Conservation (phyloP, 1,140 invertebrate genomes). For the Apis laboriosa region DNA sequence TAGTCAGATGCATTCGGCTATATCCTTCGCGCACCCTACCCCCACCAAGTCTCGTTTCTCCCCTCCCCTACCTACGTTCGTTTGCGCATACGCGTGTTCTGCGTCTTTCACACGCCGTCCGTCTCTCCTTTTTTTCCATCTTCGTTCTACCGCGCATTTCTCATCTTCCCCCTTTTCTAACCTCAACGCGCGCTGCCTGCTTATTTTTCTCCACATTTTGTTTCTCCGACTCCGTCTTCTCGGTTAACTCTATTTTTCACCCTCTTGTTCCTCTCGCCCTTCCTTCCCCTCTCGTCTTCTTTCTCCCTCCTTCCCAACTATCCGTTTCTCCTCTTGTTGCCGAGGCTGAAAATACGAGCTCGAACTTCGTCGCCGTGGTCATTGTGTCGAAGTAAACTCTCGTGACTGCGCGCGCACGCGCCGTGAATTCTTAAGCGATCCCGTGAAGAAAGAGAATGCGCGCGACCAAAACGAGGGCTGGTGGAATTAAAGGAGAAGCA, state of each 20-base stretch:
- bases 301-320: background rate
- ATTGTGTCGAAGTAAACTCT: constrained; percentile 50
- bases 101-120: background rate
- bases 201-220: constrained; percentile 21
- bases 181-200: background rate
- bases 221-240: background rate
- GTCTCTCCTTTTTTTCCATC: constrained; percentile 14
- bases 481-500: background rate
- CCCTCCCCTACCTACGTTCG: background rate
- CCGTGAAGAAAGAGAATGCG: background rate
- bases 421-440: constrained; percentile 51
- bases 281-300: background rate
- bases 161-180: background rate
- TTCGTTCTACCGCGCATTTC: background rate
- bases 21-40: background rate
- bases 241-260: constrained; percentile 39
- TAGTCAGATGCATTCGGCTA: constrained; percentile 48
- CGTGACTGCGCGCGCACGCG: constrained; percentile 39
- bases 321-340: background rate
- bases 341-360: constrained; percentile 36
- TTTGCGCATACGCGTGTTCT: background rate
- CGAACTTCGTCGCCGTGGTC: constrained; percentile 15
- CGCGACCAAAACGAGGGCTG: background rate
- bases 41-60: background rate
- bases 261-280: constrained; percentile 2